Percentiles rank a stretch among this genome's conserved stretches.
Evolutionary conservation across 2,113 vertebrate species (phyloP).

Genomic region (Nasalis larvatus): DNA sequence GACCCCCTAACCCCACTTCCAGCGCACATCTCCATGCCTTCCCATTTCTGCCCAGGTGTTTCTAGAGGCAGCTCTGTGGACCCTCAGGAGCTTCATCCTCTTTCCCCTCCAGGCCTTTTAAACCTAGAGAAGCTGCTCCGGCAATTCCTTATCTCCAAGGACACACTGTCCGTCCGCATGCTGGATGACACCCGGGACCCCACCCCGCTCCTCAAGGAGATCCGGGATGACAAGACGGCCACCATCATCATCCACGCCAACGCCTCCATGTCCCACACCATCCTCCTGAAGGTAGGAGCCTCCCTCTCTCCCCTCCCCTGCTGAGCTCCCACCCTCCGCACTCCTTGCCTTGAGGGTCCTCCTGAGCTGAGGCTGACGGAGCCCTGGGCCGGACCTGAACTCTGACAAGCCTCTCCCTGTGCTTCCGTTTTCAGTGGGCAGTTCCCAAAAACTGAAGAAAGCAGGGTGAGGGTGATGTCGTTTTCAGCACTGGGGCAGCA

Average conservation of each 20-base stretch:
- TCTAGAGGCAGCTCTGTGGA: background rate
- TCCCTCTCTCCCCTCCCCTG: background rate
- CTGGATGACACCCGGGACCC: constrained; percentile 97
- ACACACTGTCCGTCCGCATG: constrained; percentile 97
- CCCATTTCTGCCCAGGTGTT: background rate
- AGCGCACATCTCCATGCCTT: background rate
- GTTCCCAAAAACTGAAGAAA: background rate
- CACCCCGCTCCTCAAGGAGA: constrained; percentile 97
- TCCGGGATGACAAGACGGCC: constrained; percentile 97
- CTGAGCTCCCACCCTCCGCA: background rate
- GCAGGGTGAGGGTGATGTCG: background rate
- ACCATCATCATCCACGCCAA: constrained; percentile 99
- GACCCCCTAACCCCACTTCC: background rate
- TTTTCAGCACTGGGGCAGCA: background rate
- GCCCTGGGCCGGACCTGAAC: background rate
- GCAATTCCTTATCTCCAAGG: constrained; percentile 99
- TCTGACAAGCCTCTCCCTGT: background rate
- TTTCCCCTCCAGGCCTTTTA: constrained; percentile 90
- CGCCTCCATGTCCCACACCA: constrained; percentile 96
- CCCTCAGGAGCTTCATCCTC: background rate
- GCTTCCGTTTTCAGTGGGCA: background rate
- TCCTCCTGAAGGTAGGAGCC: constrained; percentile 91
- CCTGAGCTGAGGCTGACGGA: background rate
- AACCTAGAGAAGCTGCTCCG: constrained; percentile 98
- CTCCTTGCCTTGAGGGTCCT: background rate